A percentile compares a stretch with the other conserved stretches of the same genome.
Conservation (phyloP, 2,113 vertebrate genomes). For the Beaufortia kweichowensis region DNA sequence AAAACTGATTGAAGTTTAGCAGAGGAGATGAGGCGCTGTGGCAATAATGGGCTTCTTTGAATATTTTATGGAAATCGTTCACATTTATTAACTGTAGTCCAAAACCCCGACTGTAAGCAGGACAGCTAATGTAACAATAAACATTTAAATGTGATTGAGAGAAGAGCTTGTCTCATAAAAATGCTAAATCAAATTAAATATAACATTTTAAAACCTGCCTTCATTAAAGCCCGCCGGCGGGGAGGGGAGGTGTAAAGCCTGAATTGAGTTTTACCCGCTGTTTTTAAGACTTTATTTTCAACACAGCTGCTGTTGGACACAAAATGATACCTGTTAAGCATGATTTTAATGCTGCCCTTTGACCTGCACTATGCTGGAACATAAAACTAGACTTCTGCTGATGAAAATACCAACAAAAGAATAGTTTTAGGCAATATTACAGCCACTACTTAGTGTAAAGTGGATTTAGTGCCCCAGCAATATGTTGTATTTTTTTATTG, state of each 20-base stretch:
- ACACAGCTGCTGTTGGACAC: conserved; percentile 32
- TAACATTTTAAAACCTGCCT: conserved; percentile 70
- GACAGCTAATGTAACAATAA: conserved; percentile 72
- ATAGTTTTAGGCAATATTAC: no score
- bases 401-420: background rate
- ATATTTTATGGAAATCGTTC: conserved; percentile 82
- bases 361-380: background rate
- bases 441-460: no score
- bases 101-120: conserved; percentile 67
- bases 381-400: background rate
- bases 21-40: conserved; percentile 73
- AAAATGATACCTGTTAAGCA: background rate
- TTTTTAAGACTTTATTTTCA: conserved; percentile 50
- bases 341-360: conserved; percentile 27
- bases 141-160: conserved; percentile 78
- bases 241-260: conserved; percentile 43
- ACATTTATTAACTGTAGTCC: conserved; percentile 74
- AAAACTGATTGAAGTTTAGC: conserved; percentile 79
- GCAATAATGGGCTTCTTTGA: conserved; percentile 76
- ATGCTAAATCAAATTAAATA: conserved; percentile 78
- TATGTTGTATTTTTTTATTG: no score
- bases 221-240: conserved; percentile 69
- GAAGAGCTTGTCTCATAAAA: conserved; percentile 75
- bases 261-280: conserved; percentile 50
- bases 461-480: no score